Base-by-base conservation (phyloP, 1,140 invertebrate genomes). In the Platyscapa corneri region DNA sequence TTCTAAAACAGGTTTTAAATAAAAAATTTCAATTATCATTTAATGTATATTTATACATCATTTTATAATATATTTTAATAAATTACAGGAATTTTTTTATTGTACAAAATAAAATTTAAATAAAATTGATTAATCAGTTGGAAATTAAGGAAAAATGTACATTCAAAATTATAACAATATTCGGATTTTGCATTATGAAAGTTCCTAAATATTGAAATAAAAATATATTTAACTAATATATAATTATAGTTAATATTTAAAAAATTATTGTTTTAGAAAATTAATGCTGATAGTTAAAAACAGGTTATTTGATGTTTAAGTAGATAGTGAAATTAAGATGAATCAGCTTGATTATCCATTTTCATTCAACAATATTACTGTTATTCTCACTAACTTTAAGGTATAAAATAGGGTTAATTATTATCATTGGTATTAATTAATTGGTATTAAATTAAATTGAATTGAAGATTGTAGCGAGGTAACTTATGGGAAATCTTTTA, bases 401-500 rank as follows among this genome's bases (percentile, higher is more conserved):
- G 78, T 67, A 67, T 74, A 30, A 77, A 78, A 79, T 79, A 70
- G 0, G 23, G 12, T 42, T 84, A 46, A 78, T 84, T 78, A 72
- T 60, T 84, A 70, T 84, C 64, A 84, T 79, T 84, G 75, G 75
- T 79, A 84, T 72, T n/a, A n/a, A n/a, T n/a, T n/a, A n/a, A n/a
- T n/a, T n/a, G n/a, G n/a, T n/a, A n/a, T n/a, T n/a, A n/a, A 70
- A 14, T 76, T 34, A 76, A 49, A 34, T 64, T 23, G 2, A 70
- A 49, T 77, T 78, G 6, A 84, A 56, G 53, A 3, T 30, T 18
- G 46, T 30, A 76, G 16, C 76, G 86, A 88, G 87, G 85, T 88
- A 86, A 88, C 87, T 87, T 88, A 86, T 85, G 76, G 80, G 81
- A n/a, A n/a, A 88, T 30, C 42, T 56, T 67, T 12, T 70, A 65